Evolutionary conservation across 2,888 invertebrate species (phyloP).

Genomic region (Oeneis ivallda): DNA sequence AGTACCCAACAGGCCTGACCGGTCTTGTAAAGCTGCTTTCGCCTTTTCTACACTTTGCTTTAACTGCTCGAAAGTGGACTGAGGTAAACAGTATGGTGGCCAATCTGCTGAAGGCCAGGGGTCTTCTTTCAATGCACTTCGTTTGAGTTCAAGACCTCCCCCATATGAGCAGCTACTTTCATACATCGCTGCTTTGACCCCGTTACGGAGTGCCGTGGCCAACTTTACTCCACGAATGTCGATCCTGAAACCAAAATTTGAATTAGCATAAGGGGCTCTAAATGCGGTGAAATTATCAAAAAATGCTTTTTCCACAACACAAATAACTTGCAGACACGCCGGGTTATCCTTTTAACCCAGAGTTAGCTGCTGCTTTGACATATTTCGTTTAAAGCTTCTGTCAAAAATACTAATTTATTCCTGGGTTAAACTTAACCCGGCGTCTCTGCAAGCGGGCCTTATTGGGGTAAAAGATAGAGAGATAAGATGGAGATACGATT

Average conservation of each 20-base stretch:
- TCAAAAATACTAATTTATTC: too few relatives aligned
- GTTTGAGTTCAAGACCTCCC: conserved; percentile 89
- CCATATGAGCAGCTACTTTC: conserved; percentile 97
- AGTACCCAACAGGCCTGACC: conserved; percentile 85
- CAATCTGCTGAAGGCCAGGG: conserved; percentile 85
- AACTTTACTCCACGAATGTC: conserved; percentile 71
- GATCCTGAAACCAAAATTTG: conserved; percentile 53
- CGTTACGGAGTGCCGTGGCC: conserved; percentile 66
- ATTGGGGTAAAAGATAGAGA: too few relatives aligned
- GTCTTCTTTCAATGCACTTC: conserved; percentile 82
- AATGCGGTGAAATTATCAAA: neutral
- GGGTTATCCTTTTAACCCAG: too few relatives aligned
- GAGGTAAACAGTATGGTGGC: conserved; percentile 90
- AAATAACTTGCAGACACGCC: too few relatives aligned
- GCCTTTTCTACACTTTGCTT: conserved; percentile 96
- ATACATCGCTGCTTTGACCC: conserved; percentile 87
- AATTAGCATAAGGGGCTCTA: neutral
- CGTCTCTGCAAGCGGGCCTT: too few relatives aligned
- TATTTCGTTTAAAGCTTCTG: too few relatives aligned
- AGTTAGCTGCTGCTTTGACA: too few relatives aligned
- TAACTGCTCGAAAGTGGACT: conserved; percentile 93
- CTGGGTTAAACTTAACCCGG: too few relatives aligned
- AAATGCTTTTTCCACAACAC: too few relatives aligned
- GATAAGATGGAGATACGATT: too few relatives aligned
- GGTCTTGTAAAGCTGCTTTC: conserved; percentile 90